Conservation (phyloP, 2,797 vertebrate genomes). For the Carduelis carduelis region DNA sequence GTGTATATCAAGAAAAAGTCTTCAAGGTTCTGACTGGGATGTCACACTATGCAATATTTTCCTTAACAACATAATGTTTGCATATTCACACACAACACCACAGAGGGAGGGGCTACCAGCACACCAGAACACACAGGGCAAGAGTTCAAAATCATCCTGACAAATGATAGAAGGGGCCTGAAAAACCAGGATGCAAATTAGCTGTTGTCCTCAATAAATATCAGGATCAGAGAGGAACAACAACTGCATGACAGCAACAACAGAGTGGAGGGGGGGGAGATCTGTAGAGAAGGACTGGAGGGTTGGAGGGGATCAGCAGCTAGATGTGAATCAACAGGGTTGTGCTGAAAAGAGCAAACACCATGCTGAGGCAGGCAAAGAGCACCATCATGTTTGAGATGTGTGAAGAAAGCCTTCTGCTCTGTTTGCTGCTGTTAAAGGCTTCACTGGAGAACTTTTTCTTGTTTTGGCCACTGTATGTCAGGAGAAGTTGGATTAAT, state of each 20-base stretch:
- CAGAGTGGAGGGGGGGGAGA: neutral
- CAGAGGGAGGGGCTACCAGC: neutral
- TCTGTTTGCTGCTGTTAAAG: constrained; percentile 17
- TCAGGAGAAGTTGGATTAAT: neutral
- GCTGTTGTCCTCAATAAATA: constrained; percentile 7
- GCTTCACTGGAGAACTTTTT: constrained; percentile 1
- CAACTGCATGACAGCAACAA: neutral
- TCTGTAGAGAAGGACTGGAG: neutral
- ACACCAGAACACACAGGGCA: neutral
- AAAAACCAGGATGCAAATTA: constrained; percentile 25
- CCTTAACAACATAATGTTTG: neutral
- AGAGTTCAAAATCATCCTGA: constrained; percentile 14
- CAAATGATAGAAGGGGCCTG: neutral
- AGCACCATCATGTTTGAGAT: constrained; percentile 30
- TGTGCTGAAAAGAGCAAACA: constrained; percentile 41
- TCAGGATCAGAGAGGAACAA: constrained; percentile 1
- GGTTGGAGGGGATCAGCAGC: neutral
- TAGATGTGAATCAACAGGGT: constrained; percentile 47
- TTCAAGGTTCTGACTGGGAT: constrained; percentile 22
- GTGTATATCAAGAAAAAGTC: constrained; percentile 3
- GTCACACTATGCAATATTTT: constrained; percentile 15
- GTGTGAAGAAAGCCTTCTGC: constrained; percentile 67
- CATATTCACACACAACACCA: constrained; percentile 15
- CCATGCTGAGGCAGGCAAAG: constrained; percentile 36
- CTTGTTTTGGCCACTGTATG: neutral